Evolutionary conservation across 2,888 invertebrate genomes (phyloP).

Genomic region (Eurytoma californica): DNA sequence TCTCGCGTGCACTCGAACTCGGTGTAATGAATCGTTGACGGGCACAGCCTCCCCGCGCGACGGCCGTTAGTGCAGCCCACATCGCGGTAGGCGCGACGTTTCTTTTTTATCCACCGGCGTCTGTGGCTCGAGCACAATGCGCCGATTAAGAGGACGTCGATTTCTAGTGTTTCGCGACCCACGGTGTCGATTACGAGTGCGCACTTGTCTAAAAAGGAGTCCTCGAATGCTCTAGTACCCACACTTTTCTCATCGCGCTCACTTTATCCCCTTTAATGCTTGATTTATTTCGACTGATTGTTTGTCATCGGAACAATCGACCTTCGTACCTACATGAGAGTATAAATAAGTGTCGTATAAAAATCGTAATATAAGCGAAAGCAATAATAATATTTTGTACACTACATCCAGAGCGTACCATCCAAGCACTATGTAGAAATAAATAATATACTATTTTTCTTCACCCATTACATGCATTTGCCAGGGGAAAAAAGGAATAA

Average conservation of each 20-base stretch:
- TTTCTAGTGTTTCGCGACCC: not conserved
- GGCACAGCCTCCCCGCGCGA: conserved; percentile 17
- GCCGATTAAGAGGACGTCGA: not conserved
- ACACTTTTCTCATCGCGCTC: no score
- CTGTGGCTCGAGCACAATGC: not conserved
- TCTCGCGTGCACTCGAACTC: not conserved
- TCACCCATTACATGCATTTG: not conserved
- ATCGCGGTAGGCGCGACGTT: not conserved
- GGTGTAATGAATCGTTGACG: not conserved
- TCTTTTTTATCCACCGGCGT: not conserved
- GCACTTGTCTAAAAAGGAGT: not conserved
- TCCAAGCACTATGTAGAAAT: no score
- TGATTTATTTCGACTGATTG: not conserved
- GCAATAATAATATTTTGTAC: no score
- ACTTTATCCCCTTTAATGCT: not conserved
- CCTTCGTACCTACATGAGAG: not conserved
- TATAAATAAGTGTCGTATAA: not conserved
- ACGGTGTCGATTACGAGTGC: conserved; percentile 3
- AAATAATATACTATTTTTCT: not conserved
- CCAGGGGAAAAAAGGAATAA: not conserved
- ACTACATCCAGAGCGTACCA: no score
- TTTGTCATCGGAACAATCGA: not conserved
- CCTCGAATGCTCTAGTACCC: not conserved
- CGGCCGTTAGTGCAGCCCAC: conserved; percentile 32
- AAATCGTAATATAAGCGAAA: no score